A percentile compares a stretch with the other conserved stretches of the same genome.
These are phyloP conservation scores for Menura novaehollandiae DNA, from an alignment of 2,113 vertebrate species.

Conservation along the genomic window DNA sequence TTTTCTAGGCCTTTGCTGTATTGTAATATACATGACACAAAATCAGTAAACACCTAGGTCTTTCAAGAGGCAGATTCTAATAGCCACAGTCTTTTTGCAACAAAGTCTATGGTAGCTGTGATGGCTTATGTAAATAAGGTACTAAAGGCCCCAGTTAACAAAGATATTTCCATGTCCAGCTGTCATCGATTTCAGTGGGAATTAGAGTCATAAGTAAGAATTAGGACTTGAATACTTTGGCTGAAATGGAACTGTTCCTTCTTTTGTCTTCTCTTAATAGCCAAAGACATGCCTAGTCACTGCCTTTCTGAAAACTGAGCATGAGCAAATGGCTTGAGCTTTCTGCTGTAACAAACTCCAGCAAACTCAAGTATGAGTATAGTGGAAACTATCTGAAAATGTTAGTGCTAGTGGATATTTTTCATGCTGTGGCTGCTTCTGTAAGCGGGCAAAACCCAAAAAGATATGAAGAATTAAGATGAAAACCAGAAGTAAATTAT, in stretches of 20 bases:
- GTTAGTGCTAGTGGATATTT: background rate
- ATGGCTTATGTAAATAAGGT: background rate
- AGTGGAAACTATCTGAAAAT: background rate
- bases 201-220: background rate
- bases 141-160: background rate
- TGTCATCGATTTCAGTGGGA: background rate
- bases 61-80: background rate
- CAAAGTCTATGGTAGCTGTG: background rate
- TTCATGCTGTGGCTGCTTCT: background rate
- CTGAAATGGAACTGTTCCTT: background rate
- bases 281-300: background rate
- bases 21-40: background rate
- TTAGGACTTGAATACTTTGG: background rate
- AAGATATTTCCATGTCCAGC: background rate
- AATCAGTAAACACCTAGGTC: background rate
- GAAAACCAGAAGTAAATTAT: conserved; percentile 61
- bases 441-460: background rate
- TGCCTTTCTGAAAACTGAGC: background rate
- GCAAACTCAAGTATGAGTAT: background rate
- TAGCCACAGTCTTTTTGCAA: background rate
- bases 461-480: conserved; percentile 52
- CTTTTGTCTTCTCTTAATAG: background rate
- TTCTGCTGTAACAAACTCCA: background rate
- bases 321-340: background rate
- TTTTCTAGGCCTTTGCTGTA: background rate